Percentiles rank a stretch among this genome's conserved stretches.
Conservation (phyloP, 1,140 invertebrate species). For the Sycophaga agraensis region DNA sequence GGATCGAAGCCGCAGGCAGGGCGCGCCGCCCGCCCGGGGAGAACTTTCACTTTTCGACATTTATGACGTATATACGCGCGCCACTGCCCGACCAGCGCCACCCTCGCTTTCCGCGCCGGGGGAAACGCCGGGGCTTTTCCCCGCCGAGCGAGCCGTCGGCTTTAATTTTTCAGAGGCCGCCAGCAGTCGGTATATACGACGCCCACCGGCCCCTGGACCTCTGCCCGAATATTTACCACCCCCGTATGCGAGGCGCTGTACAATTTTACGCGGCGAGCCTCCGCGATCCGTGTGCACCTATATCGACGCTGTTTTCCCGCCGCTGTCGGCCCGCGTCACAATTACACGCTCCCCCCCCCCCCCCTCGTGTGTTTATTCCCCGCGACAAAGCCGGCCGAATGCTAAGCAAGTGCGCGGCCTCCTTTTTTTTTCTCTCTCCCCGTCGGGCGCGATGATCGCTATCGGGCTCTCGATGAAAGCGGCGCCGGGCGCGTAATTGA, state of each 20-base stretch:
- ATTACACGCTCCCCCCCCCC: too few relatives aligned
- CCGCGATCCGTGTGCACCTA: too few relatives aligned
- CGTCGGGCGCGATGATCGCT: too few relatives aligned
- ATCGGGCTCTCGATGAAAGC: too few relatives aligned
- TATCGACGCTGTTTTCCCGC: too few relatives aligned
- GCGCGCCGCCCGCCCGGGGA: not conserved
- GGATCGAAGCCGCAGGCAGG: conserved; percentile 7
- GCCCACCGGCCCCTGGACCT: not conserved
- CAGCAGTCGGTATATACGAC: too few relatives aligned
- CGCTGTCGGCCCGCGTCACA: too few relatives aligned
- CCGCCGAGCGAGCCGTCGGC: too few relatives aligned
- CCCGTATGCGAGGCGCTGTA: too few relatives aligned
- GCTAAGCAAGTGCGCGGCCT: conserved; percentile 8
- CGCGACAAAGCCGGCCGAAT: not conserved
- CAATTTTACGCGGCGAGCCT: too few relatives aligned
- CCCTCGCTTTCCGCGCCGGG: conserved; percentile 1
- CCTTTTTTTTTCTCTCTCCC: too few relatives aligned
- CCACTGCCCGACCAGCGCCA: not conserved
- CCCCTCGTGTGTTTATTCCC: not conserved
- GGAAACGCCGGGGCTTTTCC: not conserved
- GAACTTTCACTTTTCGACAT: conserved; percentile 26
- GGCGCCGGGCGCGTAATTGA: not conserved
- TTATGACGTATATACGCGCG: conserved; percentile 22
- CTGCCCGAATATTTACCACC: not conserved
- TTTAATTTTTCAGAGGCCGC: too few relatives aligned